These are phyloP conservation scores for Pygathrix nemaeus DNA, from an alignment of 2,113 vertebrate species.

Conservation along the genomic window DNA sequence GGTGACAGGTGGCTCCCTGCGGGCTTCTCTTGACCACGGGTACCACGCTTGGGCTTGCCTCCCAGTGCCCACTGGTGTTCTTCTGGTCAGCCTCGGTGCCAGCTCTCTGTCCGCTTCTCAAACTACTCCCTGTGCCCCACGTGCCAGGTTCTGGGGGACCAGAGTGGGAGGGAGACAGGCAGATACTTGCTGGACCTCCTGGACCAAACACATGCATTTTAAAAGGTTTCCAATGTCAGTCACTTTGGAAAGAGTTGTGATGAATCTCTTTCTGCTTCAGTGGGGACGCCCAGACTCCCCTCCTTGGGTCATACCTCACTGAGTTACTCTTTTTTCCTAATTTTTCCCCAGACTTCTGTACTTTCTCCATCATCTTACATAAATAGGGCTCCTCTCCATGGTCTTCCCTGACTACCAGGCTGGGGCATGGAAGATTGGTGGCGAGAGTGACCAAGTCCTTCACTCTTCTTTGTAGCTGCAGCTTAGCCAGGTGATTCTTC, in stretches of 20 bases:
- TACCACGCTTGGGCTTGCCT: not conserved
- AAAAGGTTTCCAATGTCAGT: too few species aligned
- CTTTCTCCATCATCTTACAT: too few species aligned
- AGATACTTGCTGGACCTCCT: fast-evolving
- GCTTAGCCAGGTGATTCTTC: fast-evolving
- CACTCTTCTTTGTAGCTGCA: not conserved
- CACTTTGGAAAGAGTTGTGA: not conserved
- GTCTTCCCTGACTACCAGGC: not conserved
- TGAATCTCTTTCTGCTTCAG: too few species aligned
- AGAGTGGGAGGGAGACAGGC: not conserved
- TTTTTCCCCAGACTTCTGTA: not conserved
- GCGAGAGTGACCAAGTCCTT: not conserved
- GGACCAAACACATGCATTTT: fast-evolving
- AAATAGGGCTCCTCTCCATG: fast-evolving
- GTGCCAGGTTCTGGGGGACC: not conserved
- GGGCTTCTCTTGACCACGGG: not conserved
- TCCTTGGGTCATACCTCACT: fast-evolving
- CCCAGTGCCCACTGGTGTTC: fast-evolving
- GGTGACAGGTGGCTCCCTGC: fast-evolving
- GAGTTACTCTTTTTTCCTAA: not conserved
- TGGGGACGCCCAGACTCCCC: fast-evolving
- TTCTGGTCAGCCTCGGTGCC: not conserved
- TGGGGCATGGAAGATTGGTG: fast-evolving
- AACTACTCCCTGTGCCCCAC: fast-evolving
- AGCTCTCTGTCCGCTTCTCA: not conserved